Conservation (phyloP, 1,140 invertebrate genomes). For the Drosophila persimilis region DNA sequence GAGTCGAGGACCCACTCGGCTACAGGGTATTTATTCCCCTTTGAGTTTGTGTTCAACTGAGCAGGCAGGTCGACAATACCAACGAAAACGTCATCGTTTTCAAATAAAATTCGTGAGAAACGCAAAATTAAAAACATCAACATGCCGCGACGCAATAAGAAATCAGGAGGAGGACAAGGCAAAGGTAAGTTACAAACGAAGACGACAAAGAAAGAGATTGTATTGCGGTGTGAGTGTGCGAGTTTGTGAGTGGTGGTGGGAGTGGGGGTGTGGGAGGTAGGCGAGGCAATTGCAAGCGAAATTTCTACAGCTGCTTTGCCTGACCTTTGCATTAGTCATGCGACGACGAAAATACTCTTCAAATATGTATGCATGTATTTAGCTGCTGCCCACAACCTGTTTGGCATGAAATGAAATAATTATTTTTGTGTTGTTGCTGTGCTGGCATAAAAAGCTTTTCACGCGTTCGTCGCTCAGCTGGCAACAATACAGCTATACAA, state of each 20-base stretch:
- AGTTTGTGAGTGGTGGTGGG: neutral
- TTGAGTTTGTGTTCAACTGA: constrained; percentile 23
- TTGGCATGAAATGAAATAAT: constrained; percentile 67
- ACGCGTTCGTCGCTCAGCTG: constrained; percentile 60
- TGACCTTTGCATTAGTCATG: constrained; percentile 60
- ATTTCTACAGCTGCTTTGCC: constrained; percentile 28
- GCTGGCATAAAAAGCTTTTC: constrained; percentile 72
- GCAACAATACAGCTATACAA: constrained; percentile 31
- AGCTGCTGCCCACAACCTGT: constrained; percentile 59
- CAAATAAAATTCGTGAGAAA: constrained; percentile 56
- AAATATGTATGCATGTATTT: constrained; percentile 28
- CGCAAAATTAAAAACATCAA: constrained; percentile 52
- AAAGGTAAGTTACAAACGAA: constrained; percentile 73
- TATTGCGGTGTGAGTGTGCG: constrained; percentile 7
- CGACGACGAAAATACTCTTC: constrained; percentile 32
- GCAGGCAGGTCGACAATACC: constrained; percentile 35
- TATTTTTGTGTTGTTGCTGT: constrained; percentile 62
- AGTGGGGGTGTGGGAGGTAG: constrained; percentile 2
- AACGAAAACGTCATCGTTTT: constrained; percentile 42
- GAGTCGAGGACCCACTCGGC: constrained; percentile 40
- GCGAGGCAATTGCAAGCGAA: constrained; percentile 10
- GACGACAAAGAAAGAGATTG: constrained; percentile 6
- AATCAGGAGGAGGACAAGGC: constrained; percentile 53
- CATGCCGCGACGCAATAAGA: constrained; percentile 80
- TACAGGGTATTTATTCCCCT: constrained; percentile 27